A percentile compares a stretch with the other conserved stretches of the same genome.
phyloP scores from a whole-genome alignment of 2,888 invertebrate species.

The Nyleta sp. region DNA sequence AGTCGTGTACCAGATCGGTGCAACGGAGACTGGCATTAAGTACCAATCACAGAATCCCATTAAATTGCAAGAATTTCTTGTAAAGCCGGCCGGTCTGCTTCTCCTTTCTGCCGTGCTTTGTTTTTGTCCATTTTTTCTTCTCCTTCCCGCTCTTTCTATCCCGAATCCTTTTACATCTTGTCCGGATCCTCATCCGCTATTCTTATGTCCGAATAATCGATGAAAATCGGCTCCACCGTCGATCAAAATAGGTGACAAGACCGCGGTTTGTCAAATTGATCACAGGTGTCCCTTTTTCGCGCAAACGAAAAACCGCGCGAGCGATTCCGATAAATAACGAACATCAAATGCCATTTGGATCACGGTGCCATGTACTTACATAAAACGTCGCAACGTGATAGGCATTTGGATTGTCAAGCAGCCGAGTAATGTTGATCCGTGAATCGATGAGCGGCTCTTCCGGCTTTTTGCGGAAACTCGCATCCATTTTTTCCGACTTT shows the following conservation, averaged over 20 bases:
- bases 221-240: slow-evolving; percentile 15
- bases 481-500: slow-evolving; percentile 5
- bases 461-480: slow-evolving; percentile 25
- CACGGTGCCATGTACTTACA: slow-evolving; percentile 71
- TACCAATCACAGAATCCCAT: slow-evolving; percentile 81
- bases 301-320: slow-evolving; percentile 22
- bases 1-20: slow-evolving; percentile 74
- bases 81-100: slow-evolving; percentile 71
- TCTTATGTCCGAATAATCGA: slow-evolving; percentile 27
- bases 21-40: slow-evolving; percentile 77
- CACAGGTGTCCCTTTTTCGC: slow-evolving; percentile 27
- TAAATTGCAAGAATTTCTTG: slow-evolving; percentile 81
- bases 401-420: slow-evolving; percentile 72
- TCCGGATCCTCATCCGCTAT: slow-evolving; percentile 11
- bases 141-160: slow-evolving; percentile 25
- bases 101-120: slow-evolving; percentile 52
- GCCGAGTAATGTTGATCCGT: slow-evolving; percentile 66
- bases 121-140: slow-evolving; percentile 64
- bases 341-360: slow-evolving; percentile 51
- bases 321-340: slow-evolving; percentile 56
- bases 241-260: slow-evolving; percentile 46
- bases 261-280: slow-evolving; percentile 48
- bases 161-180: slow-evolving; percentile 40
- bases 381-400: slow-evolving; percentile 78
- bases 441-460: slow-evolving; percentile 49